phyloP scores from a whole-genome alignment of 2,113 vertebrate species.

The Corythornis madagascariensis region DNA sequence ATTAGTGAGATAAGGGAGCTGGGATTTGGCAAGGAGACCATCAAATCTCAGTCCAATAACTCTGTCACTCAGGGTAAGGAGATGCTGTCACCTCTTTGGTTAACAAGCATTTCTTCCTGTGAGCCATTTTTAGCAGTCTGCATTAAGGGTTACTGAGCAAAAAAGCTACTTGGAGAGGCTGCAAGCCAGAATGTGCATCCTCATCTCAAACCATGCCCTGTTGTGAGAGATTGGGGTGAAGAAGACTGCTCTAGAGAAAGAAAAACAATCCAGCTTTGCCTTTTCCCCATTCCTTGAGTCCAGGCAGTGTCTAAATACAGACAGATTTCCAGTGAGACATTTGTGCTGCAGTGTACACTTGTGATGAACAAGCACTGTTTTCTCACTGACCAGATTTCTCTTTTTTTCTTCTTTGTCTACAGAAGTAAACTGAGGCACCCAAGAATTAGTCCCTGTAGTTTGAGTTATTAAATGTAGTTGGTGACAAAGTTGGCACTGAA shows the following conservation, averaged over 20 bases:
- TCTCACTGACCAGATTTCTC: no score
- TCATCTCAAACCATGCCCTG: neutral
- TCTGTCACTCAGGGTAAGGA: neutral
- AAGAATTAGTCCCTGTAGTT: neutral
- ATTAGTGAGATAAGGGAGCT: slow-evolving; percentile 55
- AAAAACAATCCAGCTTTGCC: neutral
- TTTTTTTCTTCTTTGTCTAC: neutral
- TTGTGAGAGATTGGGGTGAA: neutral
- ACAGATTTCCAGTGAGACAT: neutral
- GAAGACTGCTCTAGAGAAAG: neutral
- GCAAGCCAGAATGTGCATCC: neutral
- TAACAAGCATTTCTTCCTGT: neutral
- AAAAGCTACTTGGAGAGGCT: neutral
- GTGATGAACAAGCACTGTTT: neutral
- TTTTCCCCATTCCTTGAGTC: neutral
- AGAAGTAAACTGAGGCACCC: neutral
- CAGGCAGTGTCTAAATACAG: no score
- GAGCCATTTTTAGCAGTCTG: neutral
- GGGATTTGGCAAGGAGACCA: slow-evolving; percentile 19
- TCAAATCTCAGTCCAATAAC: slow-evolving; percentile 23
- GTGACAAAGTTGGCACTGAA: neutral
- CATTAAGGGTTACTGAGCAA: neutral
- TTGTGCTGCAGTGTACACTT: accelerated
- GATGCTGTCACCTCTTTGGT: neutral
- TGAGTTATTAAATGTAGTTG: neutral